A percentile compares a stretch with the other conserved stretches of the same genome.
These are phyloP conservation scores for Gari tellinella DNA, from an alignment of 2,888 invertebrate genomes.

Conservation along the genomic window DNA sequence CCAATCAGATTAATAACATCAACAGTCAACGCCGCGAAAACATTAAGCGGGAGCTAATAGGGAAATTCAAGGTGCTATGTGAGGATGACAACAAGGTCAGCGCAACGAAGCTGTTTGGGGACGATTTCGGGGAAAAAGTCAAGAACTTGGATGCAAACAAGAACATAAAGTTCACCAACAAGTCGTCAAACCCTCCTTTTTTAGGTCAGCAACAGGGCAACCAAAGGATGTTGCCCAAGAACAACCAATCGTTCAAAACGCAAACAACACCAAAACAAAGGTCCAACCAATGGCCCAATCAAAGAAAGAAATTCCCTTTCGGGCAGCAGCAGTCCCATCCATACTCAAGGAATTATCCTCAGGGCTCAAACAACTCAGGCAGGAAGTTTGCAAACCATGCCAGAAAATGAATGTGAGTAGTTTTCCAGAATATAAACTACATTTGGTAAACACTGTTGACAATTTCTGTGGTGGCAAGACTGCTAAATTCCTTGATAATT, in stretches of 20 bases:
- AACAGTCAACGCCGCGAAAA: constrained; percentile 7
- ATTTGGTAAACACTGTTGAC: constrained; percentile 12
- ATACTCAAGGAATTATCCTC: no score
- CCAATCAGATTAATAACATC: constrained; percentile 2
- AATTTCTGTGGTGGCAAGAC: constrained; percentile 36
- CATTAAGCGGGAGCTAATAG: constrained; percentile 9
- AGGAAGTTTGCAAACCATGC: no score
- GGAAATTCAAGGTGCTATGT: constrained; percentile 16
- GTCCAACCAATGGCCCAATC: neutral
- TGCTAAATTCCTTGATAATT: neutral
- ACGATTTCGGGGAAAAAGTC: constrained; percentile 10
- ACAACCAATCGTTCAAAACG: no score
- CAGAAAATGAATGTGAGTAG: no score
- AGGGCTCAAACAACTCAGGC: no score
- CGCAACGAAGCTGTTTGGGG: constrained; percentile 21
- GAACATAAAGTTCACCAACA: neutral
- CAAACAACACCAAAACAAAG: no score
- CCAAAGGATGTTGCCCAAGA: neutral
- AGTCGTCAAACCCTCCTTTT: neutral
- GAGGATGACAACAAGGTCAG: constrained; percentile 1
- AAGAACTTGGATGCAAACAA: constrained; percentile 21
- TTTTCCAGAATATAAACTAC: no score
- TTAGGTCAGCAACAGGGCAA: neutral
- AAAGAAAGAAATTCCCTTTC: no score
- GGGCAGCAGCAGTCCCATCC: no score